phyloP scores from a whole-genome alignment of 1,140 invertebrate species.

The Cryptotermes secundus region DNA sequence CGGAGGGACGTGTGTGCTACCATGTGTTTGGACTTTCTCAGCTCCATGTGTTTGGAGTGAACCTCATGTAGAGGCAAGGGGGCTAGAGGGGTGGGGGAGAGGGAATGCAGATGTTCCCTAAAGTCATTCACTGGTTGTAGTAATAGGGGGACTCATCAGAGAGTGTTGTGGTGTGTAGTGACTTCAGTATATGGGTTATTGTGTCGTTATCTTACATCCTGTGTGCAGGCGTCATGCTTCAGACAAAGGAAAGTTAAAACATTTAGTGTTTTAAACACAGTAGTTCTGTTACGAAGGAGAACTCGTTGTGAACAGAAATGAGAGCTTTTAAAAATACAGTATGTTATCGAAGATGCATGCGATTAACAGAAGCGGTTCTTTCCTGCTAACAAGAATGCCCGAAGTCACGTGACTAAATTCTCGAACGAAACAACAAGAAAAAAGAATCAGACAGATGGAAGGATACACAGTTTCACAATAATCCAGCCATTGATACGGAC shows the following conservation, averaged over 20 bases:
- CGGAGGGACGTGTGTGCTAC: background rate
- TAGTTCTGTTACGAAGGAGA: background rate
- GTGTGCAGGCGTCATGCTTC: background rate
- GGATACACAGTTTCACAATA: too few species aligned
- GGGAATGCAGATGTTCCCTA: background rate
- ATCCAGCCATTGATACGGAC: too few species aligned
- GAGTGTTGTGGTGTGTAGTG: background rate
- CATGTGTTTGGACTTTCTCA: slow-evolving; percentile 13
- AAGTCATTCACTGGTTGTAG: background rate
- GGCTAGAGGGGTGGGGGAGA: background rate
- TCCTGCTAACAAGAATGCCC: background rate
- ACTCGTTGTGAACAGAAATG: background rate
- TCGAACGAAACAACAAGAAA: too few species aligned
- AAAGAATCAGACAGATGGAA: too few species aligned
- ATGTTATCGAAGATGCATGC: fast-evolving
- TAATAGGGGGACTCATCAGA: background rate
- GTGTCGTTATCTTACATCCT: background rate
- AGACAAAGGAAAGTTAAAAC: background rate
- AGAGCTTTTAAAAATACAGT: background rate
- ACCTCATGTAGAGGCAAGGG: background rate
- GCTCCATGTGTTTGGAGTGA: background rate
- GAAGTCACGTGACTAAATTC: too few species aligned
- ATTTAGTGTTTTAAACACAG: background rate
- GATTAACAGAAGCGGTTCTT: background rate
- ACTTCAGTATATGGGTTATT: background rate